Evolutionary conservation across 2,888 invertebrate genomes (phyloP), one percentile per base, ranked within the genome.

Genomic region (Alsophila aescularia): DNA sequence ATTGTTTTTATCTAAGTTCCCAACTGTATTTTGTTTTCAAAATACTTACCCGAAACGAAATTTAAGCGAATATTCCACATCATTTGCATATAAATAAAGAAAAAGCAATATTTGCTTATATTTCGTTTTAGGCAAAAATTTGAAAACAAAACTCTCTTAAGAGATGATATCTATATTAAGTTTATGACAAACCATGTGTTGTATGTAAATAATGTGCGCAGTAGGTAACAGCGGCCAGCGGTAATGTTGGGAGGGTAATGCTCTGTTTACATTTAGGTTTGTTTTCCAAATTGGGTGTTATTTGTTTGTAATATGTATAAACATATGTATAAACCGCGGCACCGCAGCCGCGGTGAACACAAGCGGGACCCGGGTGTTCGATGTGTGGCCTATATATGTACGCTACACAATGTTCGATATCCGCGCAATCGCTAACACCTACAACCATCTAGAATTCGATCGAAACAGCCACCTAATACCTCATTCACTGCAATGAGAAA

Each of bases 281-380:
- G 27, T 49, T 24, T 55, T 54, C 37, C 40, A 64, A 69, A 67
- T 64, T 67, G 64, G 66, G 60, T 57, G 53, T 58, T 52, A 48
- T 45, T 42, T 47, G 52, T 58, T 48, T 41, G 37, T 64, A 48
- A 43, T 47, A 43, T 37, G 31, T 62, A 39, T 50, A 13, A 29
- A 13, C 7, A 14, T 0, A 21, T 41, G 42, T 42, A n/a, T n/a
- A n/a, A n/a, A n/a, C n/a, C n/a, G 42, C 42, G 44, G 52, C 24
- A 45, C n/a, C 40, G 40, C 52, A 36, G 29, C 8, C 15, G 8
- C 14, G 10, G 36, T 9, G 29, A 15, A 18, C 24, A 8, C 2
- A 2, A 12, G 7, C 5, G 16, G 8, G 5, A 12, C 4, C n/a
- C 21, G 7, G 21, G 42, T 27, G 27, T 27, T n/a, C 13, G 13